Conservation (phyloP, 2,797 vertebrate species). For the Bradypodion ventrale region DNA sequence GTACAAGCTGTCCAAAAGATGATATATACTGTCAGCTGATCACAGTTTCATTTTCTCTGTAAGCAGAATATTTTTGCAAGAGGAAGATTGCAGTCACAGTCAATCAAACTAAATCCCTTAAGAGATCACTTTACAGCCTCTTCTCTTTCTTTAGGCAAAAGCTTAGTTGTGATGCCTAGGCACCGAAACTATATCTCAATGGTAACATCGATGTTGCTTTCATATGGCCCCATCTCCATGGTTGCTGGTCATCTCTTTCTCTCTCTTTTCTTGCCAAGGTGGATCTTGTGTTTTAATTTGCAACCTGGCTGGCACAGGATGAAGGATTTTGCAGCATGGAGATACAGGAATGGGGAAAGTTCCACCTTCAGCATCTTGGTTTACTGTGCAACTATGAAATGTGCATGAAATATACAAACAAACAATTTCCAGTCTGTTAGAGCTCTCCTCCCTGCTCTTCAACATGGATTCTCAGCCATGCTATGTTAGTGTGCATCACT, state of each 20-base stretch:
- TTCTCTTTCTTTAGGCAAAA: too few relatives aligned
- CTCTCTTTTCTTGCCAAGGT: neutral
- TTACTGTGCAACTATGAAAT: neutral
- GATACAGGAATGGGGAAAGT: neutral
- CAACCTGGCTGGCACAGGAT: neutral
- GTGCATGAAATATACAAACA: neutral
- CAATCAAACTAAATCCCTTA: too few relatives aligned
- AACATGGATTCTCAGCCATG: neutral
- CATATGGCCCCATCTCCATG: too few relatives aligned
- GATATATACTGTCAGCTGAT: too few relatives aligned
- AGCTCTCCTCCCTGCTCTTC: too few relatives aligned
- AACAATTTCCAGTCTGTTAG: neutral
- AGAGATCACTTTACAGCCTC: neutral
- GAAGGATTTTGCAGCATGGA: neutral
- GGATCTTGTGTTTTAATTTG: neutral
- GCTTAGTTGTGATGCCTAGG: too few relatives aligned
- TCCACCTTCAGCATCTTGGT: too few relatives aligned
- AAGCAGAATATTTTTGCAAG: too few relatives aligned
- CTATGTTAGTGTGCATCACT: neutral
- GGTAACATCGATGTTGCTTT: neutral
- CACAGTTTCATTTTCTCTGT: too few relatives aligned
- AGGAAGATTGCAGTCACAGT: too few relatives aligned
- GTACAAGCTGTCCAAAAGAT: too few relatives aligned
- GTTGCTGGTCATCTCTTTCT: neutral
- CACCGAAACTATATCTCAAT: too few relatives aligned